These are phyloP conservation scores for Festucalex cinctus DNA, from an alignment of 2,113 vertebrate species.

Conservation along the genomic window DNA sequence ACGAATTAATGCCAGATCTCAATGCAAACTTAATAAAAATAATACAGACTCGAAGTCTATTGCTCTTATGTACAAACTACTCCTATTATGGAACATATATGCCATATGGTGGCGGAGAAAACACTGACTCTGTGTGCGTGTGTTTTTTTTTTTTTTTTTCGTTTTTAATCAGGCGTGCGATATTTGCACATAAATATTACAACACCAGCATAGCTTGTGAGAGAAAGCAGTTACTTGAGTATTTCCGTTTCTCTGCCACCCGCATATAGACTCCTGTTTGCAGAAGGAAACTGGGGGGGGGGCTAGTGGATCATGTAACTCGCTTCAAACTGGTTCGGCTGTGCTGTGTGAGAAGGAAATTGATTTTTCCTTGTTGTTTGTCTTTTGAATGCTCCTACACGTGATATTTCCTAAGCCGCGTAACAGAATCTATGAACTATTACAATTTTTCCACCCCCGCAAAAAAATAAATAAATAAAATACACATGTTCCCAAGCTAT, in stretches of 20 bases:
- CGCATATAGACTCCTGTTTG: constrained; percentile 47
- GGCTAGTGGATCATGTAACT: constrained; percentile 56
- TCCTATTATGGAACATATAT: no score
- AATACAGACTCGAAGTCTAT: no score
- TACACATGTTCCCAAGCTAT: constrained; percentile 5
- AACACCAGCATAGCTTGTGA: constrained; percentile 18
- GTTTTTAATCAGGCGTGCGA: neutral
- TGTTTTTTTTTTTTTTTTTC: constrained; percentile 19
- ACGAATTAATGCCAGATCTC: no score
- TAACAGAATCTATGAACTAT: constrained; percentile 26
- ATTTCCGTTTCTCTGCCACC: constrained; percentile 20
- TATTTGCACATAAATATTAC: constrained; percentile 12
- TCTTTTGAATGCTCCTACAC: constrained; percentile 30
- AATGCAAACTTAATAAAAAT: no score
- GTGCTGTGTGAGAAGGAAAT: constrained; percentile 51
- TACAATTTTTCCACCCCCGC: constrained; percentile 5
- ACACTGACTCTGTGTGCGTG: neutral
- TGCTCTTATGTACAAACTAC: no score
- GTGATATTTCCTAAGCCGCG: constrained; percentile 5
- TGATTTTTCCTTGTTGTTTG: constrained; percentile 49
- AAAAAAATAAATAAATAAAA: constrained; percentile 5
- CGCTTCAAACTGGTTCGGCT: constrained; percentile 51
- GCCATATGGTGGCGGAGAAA: neutral
- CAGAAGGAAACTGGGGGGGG: constrained; percentile 45
- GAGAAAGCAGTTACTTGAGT: constrained; percentile 47